A percentile compares a stretch with the other conserved stretches of the same genome.
phyloP scores from a whole-genome alignment of 2,113 vertebrate genomes.

The Cheilinus undulatus region DNA sequence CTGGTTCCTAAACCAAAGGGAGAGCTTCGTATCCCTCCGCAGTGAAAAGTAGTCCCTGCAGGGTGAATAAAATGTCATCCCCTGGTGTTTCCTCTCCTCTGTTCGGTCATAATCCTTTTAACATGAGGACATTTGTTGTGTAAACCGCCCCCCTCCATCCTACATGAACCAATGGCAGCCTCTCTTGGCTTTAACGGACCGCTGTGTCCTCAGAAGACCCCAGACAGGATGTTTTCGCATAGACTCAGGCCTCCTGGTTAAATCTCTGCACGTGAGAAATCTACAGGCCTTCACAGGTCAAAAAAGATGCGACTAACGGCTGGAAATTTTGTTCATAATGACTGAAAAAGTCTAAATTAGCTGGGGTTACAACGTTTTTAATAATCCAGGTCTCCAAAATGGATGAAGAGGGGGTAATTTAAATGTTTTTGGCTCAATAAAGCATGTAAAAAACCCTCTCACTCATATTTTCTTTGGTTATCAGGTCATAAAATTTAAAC shows the following conservation, averaged over 20 bases:
- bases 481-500: no score
- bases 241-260: neutral
- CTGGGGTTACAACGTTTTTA: no score
- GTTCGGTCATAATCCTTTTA: slow-evolving; percentile 49
- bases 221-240: slow-evolving; percentile 21
- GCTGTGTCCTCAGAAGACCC: slow-evolving; percentile 50
- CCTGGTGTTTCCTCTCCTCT: slow-evolving; percentile 24
- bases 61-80: slow-evolving; percentile 22
- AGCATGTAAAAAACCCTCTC: no score
- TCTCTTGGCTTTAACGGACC: slow-evolving; percentile 56
- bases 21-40: slow-evolving; percentile 2
- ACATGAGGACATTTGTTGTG: slow-evolving; percentile 60
- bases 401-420: no score
- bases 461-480: no score
- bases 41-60: slow-evolving; percentile 26
- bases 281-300: no score
- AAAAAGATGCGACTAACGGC: no score
- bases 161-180: slow-evolving; percentile 44
- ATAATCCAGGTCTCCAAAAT: neutral
- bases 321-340: no score
- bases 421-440: no score
- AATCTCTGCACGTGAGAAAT: slow-evolving; percentile 1
- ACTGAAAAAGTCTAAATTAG: no score
- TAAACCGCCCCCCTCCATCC: neutral
- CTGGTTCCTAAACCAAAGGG: neutral